Base-by-base conservation (phyloP, 1,140 invertebrate species). In the Grapholita molesta region DNA sequence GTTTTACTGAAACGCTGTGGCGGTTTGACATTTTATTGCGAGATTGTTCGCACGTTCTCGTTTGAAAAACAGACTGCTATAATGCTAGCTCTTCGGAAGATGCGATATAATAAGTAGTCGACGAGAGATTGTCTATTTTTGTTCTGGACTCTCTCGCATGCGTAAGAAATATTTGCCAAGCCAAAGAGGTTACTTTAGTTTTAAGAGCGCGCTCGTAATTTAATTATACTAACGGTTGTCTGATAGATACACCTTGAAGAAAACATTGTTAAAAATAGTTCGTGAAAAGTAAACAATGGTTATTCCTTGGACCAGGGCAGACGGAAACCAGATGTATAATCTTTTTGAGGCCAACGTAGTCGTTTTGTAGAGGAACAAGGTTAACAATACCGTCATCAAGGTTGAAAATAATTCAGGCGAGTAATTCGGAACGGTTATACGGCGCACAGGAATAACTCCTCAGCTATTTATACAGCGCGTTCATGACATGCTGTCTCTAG, bases 351-450 rank as follows among this genome's bases (percentile, higher is more conserved):
- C 73, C 76, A 75, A 74, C 76, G 72, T 69, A 80, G 76, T 77
- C 82, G 81, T 83, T 83, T 66, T 82, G 77, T 79, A 71, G 70
- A 73, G 70, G 66, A 70, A 82, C 88, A 89, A 91, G 88, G 89
- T 88, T 86, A 83, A 82, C 81, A 83, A 80, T 82, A 82, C 67
- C 85, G 89, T 91, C 89, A 89, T 88, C 84, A 89, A 85, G 85
- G 84, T 84, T 83, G 69, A 74, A 81, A 84, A 87, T 88, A 87
- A 85, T 82, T 78, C 75, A 66, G 68, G 70, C 77, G 64, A 72
- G 72, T 72, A 78, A 74, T 84, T 72, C 75, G 78, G 72, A 79
- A 32, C 55, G 32, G 55, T 75, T 57, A 70, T 70, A 24, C 75
- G 64, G 69, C 66, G 38, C 72, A 78, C 79, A 76, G 66, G 75